Percentiles rank a stretch among this genome's conserved stretches.
These are phyloP conservation scores for Gulo gulo DNA, from an alignment of 2,113 vertebrate genomes.

Conservation along the genomic window DNA sequence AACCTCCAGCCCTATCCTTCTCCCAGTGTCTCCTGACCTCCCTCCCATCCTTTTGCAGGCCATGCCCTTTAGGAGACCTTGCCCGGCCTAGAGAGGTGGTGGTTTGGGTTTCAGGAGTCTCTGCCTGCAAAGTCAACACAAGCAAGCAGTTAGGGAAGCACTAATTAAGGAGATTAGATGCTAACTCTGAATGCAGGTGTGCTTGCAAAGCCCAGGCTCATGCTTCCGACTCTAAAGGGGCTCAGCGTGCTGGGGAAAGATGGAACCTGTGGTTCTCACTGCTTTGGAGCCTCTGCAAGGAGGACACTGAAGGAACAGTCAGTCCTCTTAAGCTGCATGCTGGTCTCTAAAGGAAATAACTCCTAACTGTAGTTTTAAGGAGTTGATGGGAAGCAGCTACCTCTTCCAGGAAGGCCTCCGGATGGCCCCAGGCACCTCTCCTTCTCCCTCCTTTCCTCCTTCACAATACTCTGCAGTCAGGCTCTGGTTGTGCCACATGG, in stretches of 20 bases:
- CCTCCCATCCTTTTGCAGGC: neutral
- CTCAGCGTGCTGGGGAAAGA: accelerated
- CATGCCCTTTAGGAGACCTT: neutral
- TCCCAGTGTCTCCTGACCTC: neutral
- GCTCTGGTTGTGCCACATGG: neutral
- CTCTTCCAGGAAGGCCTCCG: constrained; percentile 29
- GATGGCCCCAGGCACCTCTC: neutral
- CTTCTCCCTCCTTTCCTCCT: neutral
- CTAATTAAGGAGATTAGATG: neutral
- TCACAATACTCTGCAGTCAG: neutral
- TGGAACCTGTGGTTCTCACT: neutral
- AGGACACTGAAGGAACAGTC: neutral
- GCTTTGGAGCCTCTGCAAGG: neutral
- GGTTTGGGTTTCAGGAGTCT: neutral
- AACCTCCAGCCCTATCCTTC: neutral
- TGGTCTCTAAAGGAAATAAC: neutral
- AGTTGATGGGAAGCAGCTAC: neutral
- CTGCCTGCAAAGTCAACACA: neutral
- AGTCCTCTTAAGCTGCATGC: neutral
- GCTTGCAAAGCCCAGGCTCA: neutral
- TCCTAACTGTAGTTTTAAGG: neutral
- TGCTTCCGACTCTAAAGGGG: neutral
- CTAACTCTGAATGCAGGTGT: neutral
- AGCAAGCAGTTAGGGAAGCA: neutral
- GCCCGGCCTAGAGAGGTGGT: neutral